Evolutionary conservation across 2,113 vertebrate genomes (phyloP).

Genomic region (Psittacus erithacus): DNA sequence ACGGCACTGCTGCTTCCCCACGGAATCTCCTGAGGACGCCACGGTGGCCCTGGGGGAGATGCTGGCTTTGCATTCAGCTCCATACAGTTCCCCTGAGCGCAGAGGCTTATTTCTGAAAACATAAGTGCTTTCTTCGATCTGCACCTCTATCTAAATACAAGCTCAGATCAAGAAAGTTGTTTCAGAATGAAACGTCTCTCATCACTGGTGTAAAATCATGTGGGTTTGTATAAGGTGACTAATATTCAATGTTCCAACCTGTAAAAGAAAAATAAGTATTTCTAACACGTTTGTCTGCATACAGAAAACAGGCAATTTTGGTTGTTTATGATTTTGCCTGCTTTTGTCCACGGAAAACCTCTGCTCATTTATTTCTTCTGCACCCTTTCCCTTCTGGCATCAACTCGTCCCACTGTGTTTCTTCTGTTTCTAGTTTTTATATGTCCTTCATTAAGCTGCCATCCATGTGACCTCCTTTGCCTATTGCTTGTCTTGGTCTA

Average conservation of each 20-base stretch:
- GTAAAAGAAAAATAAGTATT: not conserved
- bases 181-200: not conserved
- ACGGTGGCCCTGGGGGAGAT: not conserved
- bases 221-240: not conserved
- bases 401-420: accelerated
- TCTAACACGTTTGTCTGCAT: not conserved
- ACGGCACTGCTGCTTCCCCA: not conserved
- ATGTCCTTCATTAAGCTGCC: constrained; percentile 29
- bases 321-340: not conserved
- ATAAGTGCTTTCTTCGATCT: not conserved
- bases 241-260: not conserved
- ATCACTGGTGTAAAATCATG: not conserved
- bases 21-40: not conserved
- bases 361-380: not conserved
- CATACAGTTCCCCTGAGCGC: not conserved
- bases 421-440: constrained; percentile 2
- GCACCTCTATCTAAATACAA: not conserved
- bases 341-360: not conserved
- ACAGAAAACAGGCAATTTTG: not conserved
- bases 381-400: not conserved
- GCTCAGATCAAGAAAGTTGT: not conserved
- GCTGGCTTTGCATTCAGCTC: not conserved
- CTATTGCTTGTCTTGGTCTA: constrained; percentile 11
- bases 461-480: not conserved
- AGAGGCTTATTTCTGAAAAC: not conserved